Conservation (phyloP, 2,888 invertebrate genomes). For the Cyaniris semiargus region DNA sequence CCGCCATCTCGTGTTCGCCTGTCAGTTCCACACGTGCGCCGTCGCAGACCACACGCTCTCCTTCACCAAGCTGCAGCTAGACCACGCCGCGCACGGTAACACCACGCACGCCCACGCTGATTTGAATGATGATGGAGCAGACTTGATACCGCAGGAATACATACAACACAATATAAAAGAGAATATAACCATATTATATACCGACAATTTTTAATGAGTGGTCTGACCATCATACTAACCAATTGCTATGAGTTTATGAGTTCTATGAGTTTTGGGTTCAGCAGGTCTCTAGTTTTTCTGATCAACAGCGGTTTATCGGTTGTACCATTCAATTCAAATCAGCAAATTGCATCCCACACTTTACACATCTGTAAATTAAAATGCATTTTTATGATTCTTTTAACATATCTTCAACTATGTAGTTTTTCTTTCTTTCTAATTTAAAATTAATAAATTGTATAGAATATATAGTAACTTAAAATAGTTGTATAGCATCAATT, state of each 20-base stretch:
- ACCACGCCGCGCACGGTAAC: constrained; percentile 90
- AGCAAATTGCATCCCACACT: constrained; percentile 15
- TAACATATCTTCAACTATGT: not conserved
- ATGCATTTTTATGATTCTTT: not conserved
- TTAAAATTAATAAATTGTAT: not conserved
- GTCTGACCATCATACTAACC: too few species aligned
- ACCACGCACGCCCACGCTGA: constrained; percentile 34
- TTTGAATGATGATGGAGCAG: not conserved
- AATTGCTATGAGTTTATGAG: too few species aligned
- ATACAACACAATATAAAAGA: too few species aligned
- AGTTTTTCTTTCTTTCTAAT: not conserved
- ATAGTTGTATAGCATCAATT: too few species aligned
- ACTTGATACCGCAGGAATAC: not conserved
- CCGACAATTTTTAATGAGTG: too few species aligned
- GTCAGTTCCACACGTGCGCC: constrained; percentile 97
- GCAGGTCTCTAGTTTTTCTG: not conserved
- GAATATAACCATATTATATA: too few species aligned
- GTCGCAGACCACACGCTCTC: constrained; percentile 91
- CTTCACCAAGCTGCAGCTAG: constrained; percentile 92
- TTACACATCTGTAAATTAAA: not conserved
- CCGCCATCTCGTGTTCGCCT: constrained; percentile 88
- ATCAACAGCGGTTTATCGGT: not conserved
- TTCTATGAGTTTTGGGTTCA: too few species aligned
- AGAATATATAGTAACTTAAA: not conserved
- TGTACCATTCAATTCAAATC: constrained; percentile 11